phyloP scores from a whole-genome alignment of 2,113 vertebrate genomes.

The Isurus oxyrinchus region DNA sequence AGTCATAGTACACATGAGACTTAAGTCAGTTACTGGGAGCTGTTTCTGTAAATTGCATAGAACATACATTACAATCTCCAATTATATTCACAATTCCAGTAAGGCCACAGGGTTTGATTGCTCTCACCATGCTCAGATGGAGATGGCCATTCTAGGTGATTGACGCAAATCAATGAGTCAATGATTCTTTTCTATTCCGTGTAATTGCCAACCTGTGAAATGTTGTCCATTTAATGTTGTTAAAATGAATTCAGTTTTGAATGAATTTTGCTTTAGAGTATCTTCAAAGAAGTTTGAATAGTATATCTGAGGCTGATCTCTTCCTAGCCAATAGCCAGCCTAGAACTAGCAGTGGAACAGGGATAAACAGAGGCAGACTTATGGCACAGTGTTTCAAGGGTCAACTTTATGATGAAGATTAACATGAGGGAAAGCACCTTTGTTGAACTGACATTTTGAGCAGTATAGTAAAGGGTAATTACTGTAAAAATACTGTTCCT shows the following conservation, averaged over 20 bases:
- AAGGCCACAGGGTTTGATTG: background rate
- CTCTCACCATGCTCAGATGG: background rate
- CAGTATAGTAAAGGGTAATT: background rate
- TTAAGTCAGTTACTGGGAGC: background rate
- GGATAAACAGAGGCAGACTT: background rate
- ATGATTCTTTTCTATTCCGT: background rate
- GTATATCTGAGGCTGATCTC: background rate
- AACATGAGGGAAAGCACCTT: background rate
- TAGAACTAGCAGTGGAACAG: background rate
- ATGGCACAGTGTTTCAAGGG: background rate
- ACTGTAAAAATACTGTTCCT: background rate
- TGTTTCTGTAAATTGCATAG: background rate
- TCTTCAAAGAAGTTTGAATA: background rate
- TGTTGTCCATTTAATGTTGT: background rate
- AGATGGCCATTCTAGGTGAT: background rate
- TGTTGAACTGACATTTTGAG: background rate
- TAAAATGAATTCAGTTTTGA: background rate
- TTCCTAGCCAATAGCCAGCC: background rate
- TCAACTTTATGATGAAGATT: background rate
- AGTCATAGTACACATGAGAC: background rate
- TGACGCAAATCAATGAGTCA: background rate
- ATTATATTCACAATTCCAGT: background rate
- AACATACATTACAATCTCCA: background rate
- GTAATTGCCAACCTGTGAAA: background rate
- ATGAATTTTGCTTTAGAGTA: background rate